phyloP scores from a whole-genome alignment of 2,113 vertebrate genomes.

The Megalops atlanticus region DNA sequence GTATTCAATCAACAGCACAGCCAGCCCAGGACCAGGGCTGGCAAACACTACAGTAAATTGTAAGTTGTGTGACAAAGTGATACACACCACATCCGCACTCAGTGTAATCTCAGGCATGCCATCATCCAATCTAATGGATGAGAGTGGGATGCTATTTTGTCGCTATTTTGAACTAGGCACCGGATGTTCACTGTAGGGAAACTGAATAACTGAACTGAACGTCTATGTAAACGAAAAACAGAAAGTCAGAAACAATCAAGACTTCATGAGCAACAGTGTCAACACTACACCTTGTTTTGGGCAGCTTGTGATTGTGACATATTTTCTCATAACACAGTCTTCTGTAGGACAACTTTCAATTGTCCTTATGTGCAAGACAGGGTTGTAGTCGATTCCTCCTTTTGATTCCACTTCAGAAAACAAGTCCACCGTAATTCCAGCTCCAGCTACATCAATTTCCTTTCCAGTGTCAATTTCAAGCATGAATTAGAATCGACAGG shows the following conservation, averaged over 20 bases:
- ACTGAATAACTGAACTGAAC: too few species aligned
- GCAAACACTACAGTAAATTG: too few species aligned
- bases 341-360: neutral
- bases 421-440: neutral
- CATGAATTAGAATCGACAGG: slow-evolving; percentile 7
- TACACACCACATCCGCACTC: too few species aligned
- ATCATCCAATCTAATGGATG: neutral
- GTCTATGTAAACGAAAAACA: neutral
- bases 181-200: neutral
- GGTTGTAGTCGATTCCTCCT: neutral
- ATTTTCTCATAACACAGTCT: too few species aligned
- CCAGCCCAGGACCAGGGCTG: too few species aligned
- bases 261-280: neutral
- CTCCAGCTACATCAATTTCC: neutral
- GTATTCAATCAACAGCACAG: neutral
- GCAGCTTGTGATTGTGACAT: neutral
- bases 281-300: neutral
- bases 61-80: too few species aligned
- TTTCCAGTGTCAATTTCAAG: neutral
- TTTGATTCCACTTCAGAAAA: neutral
- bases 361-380: slow-evolving; percentile 18
- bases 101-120: too few species aligned
- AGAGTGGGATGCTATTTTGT: neutral
- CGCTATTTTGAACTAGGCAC: neutral
- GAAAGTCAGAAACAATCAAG: neutral